These are phyloP conservation scores for Malurus alboscapulatus DNA, from an alignment of 2,113 vertebrate genomes.

Conservation along the genomic window DNA sequence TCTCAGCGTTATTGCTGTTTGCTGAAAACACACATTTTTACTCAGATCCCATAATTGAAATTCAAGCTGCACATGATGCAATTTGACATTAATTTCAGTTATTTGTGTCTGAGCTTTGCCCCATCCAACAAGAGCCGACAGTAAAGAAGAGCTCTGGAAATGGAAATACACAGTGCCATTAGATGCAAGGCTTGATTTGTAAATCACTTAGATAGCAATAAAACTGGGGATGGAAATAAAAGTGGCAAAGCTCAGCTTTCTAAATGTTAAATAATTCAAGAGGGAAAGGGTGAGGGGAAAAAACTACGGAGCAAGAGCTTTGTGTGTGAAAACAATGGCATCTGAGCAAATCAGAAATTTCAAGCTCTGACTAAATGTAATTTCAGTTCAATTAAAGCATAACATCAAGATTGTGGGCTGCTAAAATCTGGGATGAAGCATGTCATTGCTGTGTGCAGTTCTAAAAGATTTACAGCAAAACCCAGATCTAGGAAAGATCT, in stretches of 20 bases:
- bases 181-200: conserved; percentile 58
- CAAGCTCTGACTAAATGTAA: conserved; percentile 27
- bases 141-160: conserved; percentile 50
- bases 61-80: conserved; percentile 63
- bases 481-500: background rate
- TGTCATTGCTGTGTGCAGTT: background rate
- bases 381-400: conserved; percentile 51
- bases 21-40: conserved; percentile 37
- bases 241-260: conserved; percentile 66
- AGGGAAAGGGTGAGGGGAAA: background rate
- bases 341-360: conserved; percentile 20
- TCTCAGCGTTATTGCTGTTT: background rate
- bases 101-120: conserved; percentile 49
- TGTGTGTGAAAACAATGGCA: background rate
- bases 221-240: conserved; percentile 50
- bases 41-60: conserved; percentile 58
- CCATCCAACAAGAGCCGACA: conserved; percentile 42
- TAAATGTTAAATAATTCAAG: conserved; percentile 67
- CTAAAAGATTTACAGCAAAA: background rate
- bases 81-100: conserved; percentile 66
- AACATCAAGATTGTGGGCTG: background rate
- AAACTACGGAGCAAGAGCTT: background rate
- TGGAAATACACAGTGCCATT: conserved; percentile 51
- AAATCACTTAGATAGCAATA: conserved; percentile 66
- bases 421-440: conserved; percentile 14